Evolutionary conservation across 1,140 invertebrate genomes (phyloP).

Genomic region (Lasaia peninsularis): DNA sequence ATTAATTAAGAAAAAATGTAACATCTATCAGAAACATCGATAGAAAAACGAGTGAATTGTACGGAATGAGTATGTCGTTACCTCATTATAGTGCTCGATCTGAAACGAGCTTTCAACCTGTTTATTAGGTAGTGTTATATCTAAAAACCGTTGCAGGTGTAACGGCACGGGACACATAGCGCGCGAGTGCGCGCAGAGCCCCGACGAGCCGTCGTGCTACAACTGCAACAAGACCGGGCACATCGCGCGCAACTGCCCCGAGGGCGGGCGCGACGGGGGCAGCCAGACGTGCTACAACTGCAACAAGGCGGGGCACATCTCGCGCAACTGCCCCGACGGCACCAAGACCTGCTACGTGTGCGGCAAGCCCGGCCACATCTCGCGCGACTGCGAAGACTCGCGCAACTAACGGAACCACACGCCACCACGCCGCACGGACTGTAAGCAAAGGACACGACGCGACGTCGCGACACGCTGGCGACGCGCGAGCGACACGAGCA

Average conservation of each 20-base stretch:
- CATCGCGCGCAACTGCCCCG: slow-evolving; percentile 91
- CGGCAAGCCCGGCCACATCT: slow-evolving; percentile 92
- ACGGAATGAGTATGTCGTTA: too few species aligned
- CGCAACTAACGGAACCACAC: slow-evolving; percentile 77
- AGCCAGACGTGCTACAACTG: slow-evolving; percentile 91
- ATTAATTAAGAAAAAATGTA: too few species aligned
- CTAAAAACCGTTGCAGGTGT: slow-evolving; percentile 85
- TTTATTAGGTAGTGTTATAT: too few species aligned
- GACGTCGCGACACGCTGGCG: slow-evolving; percentile 59
- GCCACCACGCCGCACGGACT: slow-evolving; percentile 59
- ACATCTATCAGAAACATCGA: too few species aligned
- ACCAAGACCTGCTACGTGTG: slow-evolving; percentile 93
- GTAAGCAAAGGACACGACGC: slow-evolving; percentile 71
- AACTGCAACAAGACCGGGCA: slow-evolving; percentile 93
- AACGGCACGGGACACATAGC: slow-evolving; percentile 92
- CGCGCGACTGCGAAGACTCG: slow-evolving; percentile 91
- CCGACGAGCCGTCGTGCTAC: slow-evolving; percentile 89
- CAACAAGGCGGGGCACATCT: slow-evolving; percentile 92
- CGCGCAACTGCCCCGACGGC: slow-evolving; percentile 91
- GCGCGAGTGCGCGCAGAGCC: slow-evolving; percentile 90
- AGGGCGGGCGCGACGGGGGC: slow-evolving; percentile 78
- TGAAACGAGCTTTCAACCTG: too few species aligned
- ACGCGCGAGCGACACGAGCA: slow-evolving; percentile 32
- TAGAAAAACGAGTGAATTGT: too few species aligned
- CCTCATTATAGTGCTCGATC: too few species aligned